Evolutionary conservation across 2,113 vertebrate species (phyloP).

Genomic region (Lethenteron camtschaticum): DNA sequence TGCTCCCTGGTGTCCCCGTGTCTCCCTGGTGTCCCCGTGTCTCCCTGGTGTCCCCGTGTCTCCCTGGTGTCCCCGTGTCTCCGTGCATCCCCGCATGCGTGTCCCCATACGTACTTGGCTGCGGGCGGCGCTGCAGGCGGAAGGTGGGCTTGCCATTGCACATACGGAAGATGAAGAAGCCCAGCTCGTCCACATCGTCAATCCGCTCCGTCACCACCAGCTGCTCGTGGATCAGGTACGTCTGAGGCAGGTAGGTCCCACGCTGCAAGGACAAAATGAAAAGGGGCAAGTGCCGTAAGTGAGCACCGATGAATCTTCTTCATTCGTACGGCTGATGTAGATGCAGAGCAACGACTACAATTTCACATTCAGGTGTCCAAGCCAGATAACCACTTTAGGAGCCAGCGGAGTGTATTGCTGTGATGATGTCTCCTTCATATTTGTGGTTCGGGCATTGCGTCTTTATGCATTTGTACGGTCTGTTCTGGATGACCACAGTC

Average conservation of each 20-base stretch:
- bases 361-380: background rate
- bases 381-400: background rate
- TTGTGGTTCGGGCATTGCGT: too few relatives aligned
- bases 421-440: too few relatives aligned
- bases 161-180: constrained; percentile 57
- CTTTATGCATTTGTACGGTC: too few relatives aligned
- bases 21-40: too few relatives aligned
- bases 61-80: too few relatives aligned
- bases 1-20: too few relatives aligned
- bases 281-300: background rate
- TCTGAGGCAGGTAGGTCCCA: constrained; percentile 70
- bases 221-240: constrained; percentile 77
- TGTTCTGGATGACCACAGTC: too few relatives aligned
- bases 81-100: background rate
- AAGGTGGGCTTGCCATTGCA: constrained; percentile 72
- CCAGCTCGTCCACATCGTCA: constrained; percentile 53
- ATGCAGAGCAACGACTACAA: background rate
- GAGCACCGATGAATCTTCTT: background rate
- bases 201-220: constrained; percentile 59
- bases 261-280: constrained; percentile 26
- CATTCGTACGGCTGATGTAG: background rate
- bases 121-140: constrained; percentile 39
- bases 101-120: constrained; percentile 32
- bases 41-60: too few relatives aligned
- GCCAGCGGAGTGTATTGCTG: background rate